Evolutionary conservation across 2,113 vertebrate genomes (phyloP), one percentile per base, ranked within the genome.

Genomic region (Tyto alba): DNA sequence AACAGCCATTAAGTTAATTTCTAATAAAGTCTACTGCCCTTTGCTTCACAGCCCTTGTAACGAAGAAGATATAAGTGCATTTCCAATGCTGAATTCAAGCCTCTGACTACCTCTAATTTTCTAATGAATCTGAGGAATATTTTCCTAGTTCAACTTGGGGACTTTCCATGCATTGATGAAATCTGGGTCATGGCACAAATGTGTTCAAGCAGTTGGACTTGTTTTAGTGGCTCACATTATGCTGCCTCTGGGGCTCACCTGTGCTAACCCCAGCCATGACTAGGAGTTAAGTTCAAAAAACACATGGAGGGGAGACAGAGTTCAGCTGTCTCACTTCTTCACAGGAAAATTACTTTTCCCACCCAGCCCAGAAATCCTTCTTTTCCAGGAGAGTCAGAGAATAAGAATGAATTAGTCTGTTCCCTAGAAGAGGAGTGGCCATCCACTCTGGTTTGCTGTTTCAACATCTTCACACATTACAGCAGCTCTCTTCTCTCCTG

Each of bases 161-260:
- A 89, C 77, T 93, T 97, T 90, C 66, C 92, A 78, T n/a, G 20
- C 14, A 22, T 32, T 64, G 76, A 81, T 91, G 88, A 97, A 95
- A 95, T 88, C 85, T 94, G 73, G 80, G 85, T 95, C 80, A 64
- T 43, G 57, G 41, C 62, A 85, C 72, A 93, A 53, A 74, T 63
- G 20, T 77, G 34, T 89, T 90, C 66, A 50, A 50, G 53, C 32
- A 6, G 22, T 74, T 92, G 85, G 60, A 72, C 88, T 64, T 77
- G 66, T 66, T 92, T 83, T 77, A 85, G 79, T 17, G 40, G n/a
- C 10, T 84, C 67, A 40, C 34, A 40, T 52, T 66, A 9, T 71
- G 32, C 47, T 91, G 68, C 75, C 62, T 93, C 53, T 36, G 52
- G 38, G 43, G 25, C 89, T 88, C 83, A 76, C 53, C 57, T 95